Base-by-base conservation (phyloP, 2,113 vertebrate genomes). In the Baryphthengus martii region DNA sequence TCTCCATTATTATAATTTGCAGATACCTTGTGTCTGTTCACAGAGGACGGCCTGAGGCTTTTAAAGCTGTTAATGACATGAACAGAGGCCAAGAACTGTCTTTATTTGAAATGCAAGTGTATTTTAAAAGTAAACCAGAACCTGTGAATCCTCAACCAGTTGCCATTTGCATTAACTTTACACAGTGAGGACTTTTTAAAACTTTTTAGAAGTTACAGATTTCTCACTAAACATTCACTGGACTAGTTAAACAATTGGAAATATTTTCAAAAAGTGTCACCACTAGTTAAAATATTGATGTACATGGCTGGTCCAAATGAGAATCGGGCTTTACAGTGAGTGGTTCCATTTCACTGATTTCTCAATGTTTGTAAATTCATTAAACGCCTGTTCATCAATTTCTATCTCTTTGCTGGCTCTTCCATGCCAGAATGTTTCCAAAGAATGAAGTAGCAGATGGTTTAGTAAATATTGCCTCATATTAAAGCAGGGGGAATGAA, bases 1-100 rank as follows among this genome's bases (percentile, higher is more conserved):
- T 97, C 91, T 91, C 66, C 84, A 89, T 95, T 96, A 92, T 24
- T 89, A 42, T 82, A 94, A 91, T 95, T 89, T 79, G 66, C 77
- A 91, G 88, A 89, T 88, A 70, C 70, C 70, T 62, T 79, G 40
- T 73, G 70, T 81, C 84, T 58, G 35, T 45, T 93, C 56, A 49
- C 25, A 87, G 47, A 92, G 40, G 25, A 95, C 68, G 44, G 77
- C 93, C 70, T 2, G 39, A 89, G 87, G 91, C 87, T 95, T 75
- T 94, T 47, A 68, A 93, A 92, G 68, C 49, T 93, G 84, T 89
- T 95, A 82, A 91, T 91, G 77, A 88, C 66, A 82, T 67, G 88
- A 93, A 82, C 56, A 76, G 92, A 90, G 84, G 88, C 95, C 85
- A 93, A 91, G 70, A 91, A 56, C 71, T 76, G 58, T 85, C 81